Conservation (phyloP, 2,113 vertebrate species). For the Pseudorasbora parva region DNA sequence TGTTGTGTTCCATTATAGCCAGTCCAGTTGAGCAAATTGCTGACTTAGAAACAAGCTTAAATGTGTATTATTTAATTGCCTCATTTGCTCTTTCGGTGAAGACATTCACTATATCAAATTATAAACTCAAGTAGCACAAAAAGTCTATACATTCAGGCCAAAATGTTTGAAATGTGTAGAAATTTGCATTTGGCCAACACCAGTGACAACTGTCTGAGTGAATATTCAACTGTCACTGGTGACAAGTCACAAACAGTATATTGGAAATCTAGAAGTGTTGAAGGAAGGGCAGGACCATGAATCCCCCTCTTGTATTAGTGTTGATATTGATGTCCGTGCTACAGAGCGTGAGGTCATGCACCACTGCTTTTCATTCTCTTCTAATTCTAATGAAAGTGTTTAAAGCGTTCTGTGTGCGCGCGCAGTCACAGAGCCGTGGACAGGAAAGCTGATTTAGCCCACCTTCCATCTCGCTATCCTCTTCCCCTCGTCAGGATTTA, state of each 20-base stretch:
- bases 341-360: constrained; percentile 40
- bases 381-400: constrained; percentile 52
- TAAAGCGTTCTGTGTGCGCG: constrained; percentile 5
- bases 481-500: constrained; percentile 50
- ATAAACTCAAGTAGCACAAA: neutral
- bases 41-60: neutral
- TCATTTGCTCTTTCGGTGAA: neutral
- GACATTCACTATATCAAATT: neutral
- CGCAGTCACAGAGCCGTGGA: neutral
- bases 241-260: neutral
- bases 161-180: neutral
- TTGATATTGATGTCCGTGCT: constrained; percentile 49
- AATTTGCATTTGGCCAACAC: neutral
- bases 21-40: neutral
- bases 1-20: neutral
- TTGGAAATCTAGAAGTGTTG: constrained; percentile 38
- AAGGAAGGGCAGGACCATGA: constrained; percentile 7
- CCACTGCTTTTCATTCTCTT: constrained; percentile 19
- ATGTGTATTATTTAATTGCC: neutral
- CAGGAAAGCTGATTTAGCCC: constrained; percentile 51
- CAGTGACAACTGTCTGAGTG: neutral
- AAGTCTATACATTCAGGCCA: neutral
- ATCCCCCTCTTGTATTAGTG: constrained; percentile 28
- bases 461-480: constrained; percentile 36
- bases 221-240: no score